These are phyloP conservation scores for Pipistrellus nathusii DNA, from an alignment of 2,797 vertebrate genomes.

Conservation along the genomic window DNA sequence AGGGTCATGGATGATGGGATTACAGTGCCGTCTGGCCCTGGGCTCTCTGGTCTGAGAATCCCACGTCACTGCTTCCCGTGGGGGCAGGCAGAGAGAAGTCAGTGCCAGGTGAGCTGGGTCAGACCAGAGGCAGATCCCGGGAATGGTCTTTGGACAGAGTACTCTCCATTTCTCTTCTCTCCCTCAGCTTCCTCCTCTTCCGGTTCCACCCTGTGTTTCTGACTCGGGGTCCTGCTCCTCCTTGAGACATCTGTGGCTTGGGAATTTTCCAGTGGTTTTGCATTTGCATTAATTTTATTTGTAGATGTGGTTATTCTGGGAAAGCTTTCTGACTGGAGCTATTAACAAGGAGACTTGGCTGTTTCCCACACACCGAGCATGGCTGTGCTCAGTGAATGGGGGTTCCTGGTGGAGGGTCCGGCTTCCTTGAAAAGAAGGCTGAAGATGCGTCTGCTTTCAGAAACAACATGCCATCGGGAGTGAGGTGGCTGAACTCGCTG, in stretches of 20 bases:
- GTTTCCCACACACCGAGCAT: neutral
- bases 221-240: neutral
- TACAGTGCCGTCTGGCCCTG: neutral
- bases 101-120: neutral
- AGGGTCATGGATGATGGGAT: neutral
- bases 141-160: neutral
- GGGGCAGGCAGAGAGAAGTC: neutral
- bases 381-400: neutral
- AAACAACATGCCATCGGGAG: neutral
- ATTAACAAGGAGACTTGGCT: neutral
- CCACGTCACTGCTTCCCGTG: too few species aligned
- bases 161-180: neutral
- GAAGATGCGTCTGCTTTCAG: conserved; percentile 36
- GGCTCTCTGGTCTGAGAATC: neutral
- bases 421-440: conserved; percentile 40
- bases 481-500: neutral
- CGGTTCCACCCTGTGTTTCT: neutral
- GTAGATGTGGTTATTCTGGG: neutral
- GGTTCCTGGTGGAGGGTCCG: neutral
- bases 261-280: conserved; percentile 7
- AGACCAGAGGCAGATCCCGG: neutral
- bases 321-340: neutral
- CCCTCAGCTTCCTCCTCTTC: neutral
- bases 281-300: conserved; percentile 50
- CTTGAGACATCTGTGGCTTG: neutral